Evolutionary conservation across 2,797 vertebrate species (phyloP).

Genomic region (Sebastes taczanowskii): DNA sequence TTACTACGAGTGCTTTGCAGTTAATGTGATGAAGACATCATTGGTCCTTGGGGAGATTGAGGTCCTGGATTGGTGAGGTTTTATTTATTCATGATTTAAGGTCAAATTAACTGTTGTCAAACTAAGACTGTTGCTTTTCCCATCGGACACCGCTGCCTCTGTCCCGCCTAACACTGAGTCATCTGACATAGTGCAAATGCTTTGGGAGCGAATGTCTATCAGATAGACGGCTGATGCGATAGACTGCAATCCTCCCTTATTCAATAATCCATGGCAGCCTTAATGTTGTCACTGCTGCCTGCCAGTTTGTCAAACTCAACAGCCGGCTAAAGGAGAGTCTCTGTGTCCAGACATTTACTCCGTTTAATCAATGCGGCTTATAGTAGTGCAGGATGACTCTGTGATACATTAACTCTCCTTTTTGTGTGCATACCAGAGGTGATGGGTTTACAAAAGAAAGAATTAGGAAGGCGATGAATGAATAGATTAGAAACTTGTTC

Average conservation of each 20-base stretch:
- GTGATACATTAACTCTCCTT: constrained; percentile 1
- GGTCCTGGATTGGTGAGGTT: constrained; percentile 1
- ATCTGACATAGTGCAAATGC: constrained; percentile 8
- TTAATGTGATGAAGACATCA: constrained; percentile 44
- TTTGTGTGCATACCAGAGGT: constrained; percentile 16
- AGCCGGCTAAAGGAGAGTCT: constrained; percentile 10
- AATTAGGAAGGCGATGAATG: constrained; percentile 26
- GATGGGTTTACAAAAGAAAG: constrained; percentile 16
- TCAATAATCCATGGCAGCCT: constrained; percentile 29
- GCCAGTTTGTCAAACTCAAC: constrained; percentile 26
- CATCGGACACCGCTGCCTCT: not conserved
- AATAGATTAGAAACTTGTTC: constrained; percentile 32
- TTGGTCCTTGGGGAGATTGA: constrained; percentile 8
- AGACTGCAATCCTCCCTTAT: constrained; percentile 35
- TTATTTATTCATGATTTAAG: constrained; percentile 2
- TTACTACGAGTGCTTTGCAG: constrained; percentile 25
- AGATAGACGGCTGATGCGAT: constrained; percentile 1
- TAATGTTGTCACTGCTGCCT: constrained; percentile 34
- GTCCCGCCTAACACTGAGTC: not conserved
- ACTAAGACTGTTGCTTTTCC: not conserved
- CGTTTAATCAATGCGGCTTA: constrained; percentile 21
- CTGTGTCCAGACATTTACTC: constrained; percentile 22
- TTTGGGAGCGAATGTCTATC: constrained; percentile 28
- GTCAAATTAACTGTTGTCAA: not conserved
- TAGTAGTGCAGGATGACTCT: not conserved